Base-by-base conservation (phyloP, 2,797 vertebrate genomes). In the Sebastes variabilis region DNA sequence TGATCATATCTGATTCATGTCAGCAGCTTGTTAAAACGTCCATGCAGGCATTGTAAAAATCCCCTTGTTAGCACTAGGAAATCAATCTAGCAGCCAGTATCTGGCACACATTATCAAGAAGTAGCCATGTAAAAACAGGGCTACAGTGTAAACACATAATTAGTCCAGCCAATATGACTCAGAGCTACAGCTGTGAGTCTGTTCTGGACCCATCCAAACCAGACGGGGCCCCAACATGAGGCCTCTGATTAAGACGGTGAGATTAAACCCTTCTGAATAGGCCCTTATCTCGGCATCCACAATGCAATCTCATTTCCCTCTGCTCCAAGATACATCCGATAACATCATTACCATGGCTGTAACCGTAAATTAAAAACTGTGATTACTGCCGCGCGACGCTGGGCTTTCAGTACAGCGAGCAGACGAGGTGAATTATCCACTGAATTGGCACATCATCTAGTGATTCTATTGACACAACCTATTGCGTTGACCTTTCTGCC, bases 281-380 rank as follows among this genome's bases (percentile, higher is more conserved):
- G 27, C 16, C 67, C 61, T 78, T 84, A 89, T 90, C 85, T n/a
- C 8, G 0, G 8, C 5, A 25, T 32, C 38, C 72, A 82, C 80
- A 79, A 72, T 65, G 76, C 64, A 88, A 79, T 84, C 79, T 79
- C 56, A 80, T 88, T 82, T 88, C 74, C 74, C 72, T 79, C 79
- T 83, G 60, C 42, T 65, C 75, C 67, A 14, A 69, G 46, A 81
- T 75, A 73, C 75, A 82, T 66, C 59, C 71, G 80, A 83, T 85
- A 86, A 71, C 60, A 86, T 69, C 55, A 54, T 73, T 72, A 80
- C 27, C 46, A 25, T 5, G 54, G 58, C 38, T 75, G 6, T 54
- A 75, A 70, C 61, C 14, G 1, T 29, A 27, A 87, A 85, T 77
- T 80, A 82, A 84, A 85, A 83, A 72, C 42, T 60, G 46, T 29